These are phyloP conservation scores for Hesperophylax magnus DNA, from an alignment of 1,140 invertebrate genomes.

Conservation along the genomic window DNA sequence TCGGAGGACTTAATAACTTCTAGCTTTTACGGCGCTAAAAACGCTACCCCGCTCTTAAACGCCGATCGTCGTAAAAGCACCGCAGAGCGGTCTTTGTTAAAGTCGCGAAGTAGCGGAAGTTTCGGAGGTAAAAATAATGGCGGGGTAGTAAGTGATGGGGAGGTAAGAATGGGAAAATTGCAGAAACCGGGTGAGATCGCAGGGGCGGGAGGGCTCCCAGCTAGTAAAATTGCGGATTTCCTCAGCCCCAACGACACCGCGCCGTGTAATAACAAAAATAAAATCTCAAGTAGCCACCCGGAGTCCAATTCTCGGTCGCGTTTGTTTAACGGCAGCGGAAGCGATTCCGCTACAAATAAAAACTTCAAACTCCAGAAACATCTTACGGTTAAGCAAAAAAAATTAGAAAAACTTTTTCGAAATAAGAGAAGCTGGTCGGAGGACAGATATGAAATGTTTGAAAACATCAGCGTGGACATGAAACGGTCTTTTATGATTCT, in stretches of 20 bases:
- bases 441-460: slow-evolving; percentile 54
- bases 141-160: not conserved
- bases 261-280: not conserved
- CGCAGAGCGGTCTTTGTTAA: not conserved
- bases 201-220: not conserved
- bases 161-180: not conserved
- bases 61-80: slow-evolving; percentile 23
- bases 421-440: slow-evolving; percentile 46
- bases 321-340: not conserved
- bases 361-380: not conserved
- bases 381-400: not conserved
- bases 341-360: not conserved
- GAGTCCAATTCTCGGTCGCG: not conserved
- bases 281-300: not conserved
- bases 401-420: not conserved
- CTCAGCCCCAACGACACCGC: not conserved
- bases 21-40: not conserved
- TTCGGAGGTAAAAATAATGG: slow-evolving; percentile 24
- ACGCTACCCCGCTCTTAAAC: not conserved
- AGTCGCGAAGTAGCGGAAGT: slow-evolving; percentile 24
- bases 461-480: slow-evolving; percentile 55
- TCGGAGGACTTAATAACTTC: not conserved
- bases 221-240: not conserved
- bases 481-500: slow-evolving; percentile 54
- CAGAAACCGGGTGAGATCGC: too few relatives aligned